phyloP scores from a whole-genome alignment of 2,888 invertebrate genomes.

The Mesorhabditis sp. region DNA sequence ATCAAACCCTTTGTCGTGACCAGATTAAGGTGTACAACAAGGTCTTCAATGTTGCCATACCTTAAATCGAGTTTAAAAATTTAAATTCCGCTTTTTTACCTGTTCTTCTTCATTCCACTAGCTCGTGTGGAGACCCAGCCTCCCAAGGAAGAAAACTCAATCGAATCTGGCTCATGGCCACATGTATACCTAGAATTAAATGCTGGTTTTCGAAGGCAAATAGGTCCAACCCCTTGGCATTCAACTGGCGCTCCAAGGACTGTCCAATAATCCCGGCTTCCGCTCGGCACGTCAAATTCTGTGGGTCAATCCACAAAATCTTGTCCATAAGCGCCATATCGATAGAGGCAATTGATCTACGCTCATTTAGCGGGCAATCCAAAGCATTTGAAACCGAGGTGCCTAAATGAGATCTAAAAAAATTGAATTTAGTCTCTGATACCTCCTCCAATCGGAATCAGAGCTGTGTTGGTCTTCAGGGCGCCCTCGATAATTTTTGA shows the following conservation, averaged over 20 bases:
- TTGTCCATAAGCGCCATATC: constrained; percentile 93
- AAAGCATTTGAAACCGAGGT: constrained; percentile 54
- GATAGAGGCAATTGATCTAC: constrained; percentile 77
- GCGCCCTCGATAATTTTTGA: constrained; percentile 74
- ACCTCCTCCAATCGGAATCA: constrained; percentile 69
- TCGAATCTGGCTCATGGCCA: constrained; percentile 96
- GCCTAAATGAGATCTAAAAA: constrained; percentile 7
- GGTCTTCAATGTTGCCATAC: constrained; percentile 55
- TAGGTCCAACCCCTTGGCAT: constrained; percentile 23
- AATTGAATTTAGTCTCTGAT: constrained; percentile 15
- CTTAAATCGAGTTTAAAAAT: constrained; percentile 10
- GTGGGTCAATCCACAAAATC: constrained; percentile 85
- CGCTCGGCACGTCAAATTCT: constrained; percentile 76
- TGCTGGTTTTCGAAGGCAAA: too few relatives aligned
- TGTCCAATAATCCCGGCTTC: constrained; percentile 64
- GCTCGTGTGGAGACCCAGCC: constrained; percentile 96
- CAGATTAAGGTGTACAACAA: constrained; percentile 80
- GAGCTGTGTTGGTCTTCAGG: constrained; percentile 71
- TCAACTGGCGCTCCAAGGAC: constrained; percentile 42
- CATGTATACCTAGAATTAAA: constrained; percentile 35
- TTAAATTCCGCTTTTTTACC: constrained; percentile 61
- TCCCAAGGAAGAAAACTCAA: constrained; percentile 83
- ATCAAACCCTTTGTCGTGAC: constrained; percentile 79
- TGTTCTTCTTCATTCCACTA: constrained; percentile 99
- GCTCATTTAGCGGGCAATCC: constrained; percentile 63